Evolutionary conservation across 64 coral and sea anemone species (phyloP).

Genomic region (Montipora cactus): DNA sequence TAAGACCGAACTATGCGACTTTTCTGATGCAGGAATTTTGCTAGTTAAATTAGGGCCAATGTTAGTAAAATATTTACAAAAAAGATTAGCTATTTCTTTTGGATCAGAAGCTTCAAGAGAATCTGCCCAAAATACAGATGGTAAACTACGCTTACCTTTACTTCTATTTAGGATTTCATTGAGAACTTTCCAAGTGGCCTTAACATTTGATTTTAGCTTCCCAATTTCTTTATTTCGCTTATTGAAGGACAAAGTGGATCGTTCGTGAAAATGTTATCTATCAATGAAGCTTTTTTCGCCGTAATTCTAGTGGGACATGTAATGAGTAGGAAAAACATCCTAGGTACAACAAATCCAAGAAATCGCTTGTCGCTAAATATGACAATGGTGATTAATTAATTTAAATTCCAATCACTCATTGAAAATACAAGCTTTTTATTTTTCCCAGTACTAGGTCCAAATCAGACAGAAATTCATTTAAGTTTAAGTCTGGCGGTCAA

Average conservation of each 20-base stretch:
- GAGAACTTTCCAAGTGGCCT: constrained; percentile 17
- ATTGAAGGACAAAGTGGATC: background rate
- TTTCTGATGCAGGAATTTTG: constrained; percentile 5
- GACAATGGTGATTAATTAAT: constrained; percentile 64
- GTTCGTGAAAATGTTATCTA: constrained; percentile 58
- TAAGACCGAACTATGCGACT: constrained; percentile 13
- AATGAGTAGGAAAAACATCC: constrained; percentile 23
- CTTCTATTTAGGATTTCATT: constrained; percentile 27
- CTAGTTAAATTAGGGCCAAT: background rate
- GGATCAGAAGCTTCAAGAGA: constrained; percentile 46
- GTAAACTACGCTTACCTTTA: constrained; percentile 1
- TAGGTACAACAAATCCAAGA: constrained; percentile 62
- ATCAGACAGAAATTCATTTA: constrained; percentile 51
- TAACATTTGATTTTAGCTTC: constrained; percentile 4
- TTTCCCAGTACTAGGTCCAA: constrained; percentile 58
- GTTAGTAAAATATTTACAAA: background rate
- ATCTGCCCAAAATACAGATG: background rate
- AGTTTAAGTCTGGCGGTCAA: constrained; percentile 27
- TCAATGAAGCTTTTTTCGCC: constrained; percentile 54
- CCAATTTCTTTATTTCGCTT: background rate
- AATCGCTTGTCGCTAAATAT: background rate
- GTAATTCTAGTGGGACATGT: constrained; percentile 48
- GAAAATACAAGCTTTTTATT: constrained; percentile 64
- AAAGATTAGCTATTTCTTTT: constrained; percentile 44
- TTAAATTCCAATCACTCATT: constrained; percentile 69